These are phyloP conservation scores for Chaitophorus viminalis DNA, from an alignment of 2,888 invertebrate genomes.

Conservation along the genomic window DNA sequence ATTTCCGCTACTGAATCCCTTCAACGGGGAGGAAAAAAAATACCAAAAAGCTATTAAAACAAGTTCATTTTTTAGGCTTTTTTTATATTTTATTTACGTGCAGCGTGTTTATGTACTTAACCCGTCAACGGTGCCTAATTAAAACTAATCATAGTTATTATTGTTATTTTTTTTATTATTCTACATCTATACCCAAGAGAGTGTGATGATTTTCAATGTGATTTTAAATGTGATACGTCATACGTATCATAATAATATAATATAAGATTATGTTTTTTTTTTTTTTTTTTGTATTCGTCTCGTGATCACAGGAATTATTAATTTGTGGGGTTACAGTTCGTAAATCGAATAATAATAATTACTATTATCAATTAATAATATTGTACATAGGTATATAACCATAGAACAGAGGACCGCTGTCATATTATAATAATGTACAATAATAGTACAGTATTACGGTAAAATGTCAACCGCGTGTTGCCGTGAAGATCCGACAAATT, in stretches of 20 bases:
- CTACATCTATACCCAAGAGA: neutral
- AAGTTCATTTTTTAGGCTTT: neutral
- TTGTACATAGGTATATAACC: no score
- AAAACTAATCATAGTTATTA: neutral
- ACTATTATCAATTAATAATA: no score
- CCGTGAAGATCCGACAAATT: slow-evolving; percentile 15
- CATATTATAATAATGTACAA: neutral
- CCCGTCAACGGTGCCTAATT: neutral
- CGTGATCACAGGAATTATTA: no score
- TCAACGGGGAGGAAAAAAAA: neutral
- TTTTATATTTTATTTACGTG: neutral
- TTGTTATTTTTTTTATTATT: no score
- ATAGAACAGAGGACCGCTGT: neutral
- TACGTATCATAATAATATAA: no score
- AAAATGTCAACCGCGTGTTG: slow-evolving; percentile 13
- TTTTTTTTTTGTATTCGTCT: no score
- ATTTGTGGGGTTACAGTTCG: no score
- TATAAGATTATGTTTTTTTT: no score
- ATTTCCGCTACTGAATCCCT: neutral
- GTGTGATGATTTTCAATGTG: neutral
- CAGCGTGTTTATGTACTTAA: neutral
- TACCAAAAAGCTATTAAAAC: neutral
- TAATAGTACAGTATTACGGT: neutral
- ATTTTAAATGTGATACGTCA: no score
- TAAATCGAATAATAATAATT: neutral